phyloP scores from a whole-genome alignment of 2,797 vertebrate genomes.

The Pangasius macronema region DNA sequence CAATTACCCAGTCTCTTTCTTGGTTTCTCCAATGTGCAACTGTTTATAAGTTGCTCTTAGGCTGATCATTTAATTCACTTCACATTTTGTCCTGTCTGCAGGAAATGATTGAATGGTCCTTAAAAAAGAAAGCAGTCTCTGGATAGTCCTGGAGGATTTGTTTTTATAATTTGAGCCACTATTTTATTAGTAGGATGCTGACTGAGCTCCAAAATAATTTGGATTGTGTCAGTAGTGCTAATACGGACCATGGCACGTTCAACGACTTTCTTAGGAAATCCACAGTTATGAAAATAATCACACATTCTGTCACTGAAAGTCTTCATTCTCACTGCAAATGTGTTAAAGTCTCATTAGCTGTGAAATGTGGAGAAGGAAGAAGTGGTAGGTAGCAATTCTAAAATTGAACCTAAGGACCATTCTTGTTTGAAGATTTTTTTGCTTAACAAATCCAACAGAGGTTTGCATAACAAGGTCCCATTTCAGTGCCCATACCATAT shows the following conservation, averaged over 20 bases:
- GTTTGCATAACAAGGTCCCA: background rate
- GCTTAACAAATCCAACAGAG: background rate
- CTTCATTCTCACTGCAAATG: background rate
- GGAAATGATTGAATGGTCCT: background rate
- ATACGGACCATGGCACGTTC: background rate
- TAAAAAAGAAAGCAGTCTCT: background rate
- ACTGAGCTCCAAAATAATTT: background rate
- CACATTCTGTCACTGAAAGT: background rate
- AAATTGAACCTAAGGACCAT: background rate
- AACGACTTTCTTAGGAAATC: background rate
- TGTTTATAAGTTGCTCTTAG: background rate
- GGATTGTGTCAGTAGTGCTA: background rate
- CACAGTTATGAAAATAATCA: background rate
- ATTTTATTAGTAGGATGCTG: background rate
- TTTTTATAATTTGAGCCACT: background rate
- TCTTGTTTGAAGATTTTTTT: background rate
- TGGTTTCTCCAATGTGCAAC: background rate
- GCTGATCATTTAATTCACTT: background rate
- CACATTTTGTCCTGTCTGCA: background rate
- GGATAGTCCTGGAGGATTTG: background rate
- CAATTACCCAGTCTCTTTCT: background rate
- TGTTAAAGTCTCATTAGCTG: background rate
- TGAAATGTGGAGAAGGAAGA: background rate
- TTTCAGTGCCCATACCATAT: background rate
- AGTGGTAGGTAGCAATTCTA: background rate